Base-by-base conservation (phyloP, 2,113 vertebrate genomes). In the Pseudorasbora parva region DNA sequence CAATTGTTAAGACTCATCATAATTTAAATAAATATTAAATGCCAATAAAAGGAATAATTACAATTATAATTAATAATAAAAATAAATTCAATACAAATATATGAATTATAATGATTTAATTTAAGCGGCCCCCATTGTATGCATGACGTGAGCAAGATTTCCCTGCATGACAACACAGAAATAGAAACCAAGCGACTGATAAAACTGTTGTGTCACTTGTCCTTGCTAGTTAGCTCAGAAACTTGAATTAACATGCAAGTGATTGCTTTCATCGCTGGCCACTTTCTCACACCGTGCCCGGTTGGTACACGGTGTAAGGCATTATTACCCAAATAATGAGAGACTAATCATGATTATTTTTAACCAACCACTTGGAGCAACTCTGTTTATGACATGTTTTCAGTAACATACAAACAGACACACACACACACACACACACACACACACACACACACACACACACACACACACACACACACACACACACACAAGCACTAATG, bases 401-500 rank as follows among this genome's bases (percentile, higher is more conserved):
- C 49, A 69, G 11, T 54, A 17, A 30, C 77, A 64, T 43, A 64
- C 57, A 78, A 33, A 57, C 74, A 77, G 43, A n/a, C 59, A 59
- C 51, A 17, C 59, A 78, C n/a, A 27, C 19, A 23, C 59, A 59
- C 54, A 23, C 69, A 78, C 47, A 68, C 21, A 3, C n/a, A n/a
- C 59, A 59, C 51, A 17, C 59, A 78, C n/a, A 27, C 19, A 23
- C 59, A 59, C 54, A 23, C 69, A 78, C 47, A 68, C 21, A 3
- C 59, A 59, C 51, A 17, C 59, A 78, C n/a, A 27, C 19, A n/a
- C 59, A 59, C 51, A 17, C 59, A 78, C n/a, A 27, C 19, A 23
- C 59, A 59, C 54, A 23, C 69, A 78, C 47, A 68, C 21, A 3
- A 27, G 14, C 25, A 78, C 74, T 82, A 87, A 87, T 75, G 79